These are phyloP conservation scores for Cryptophagus acutangulus DNA, from an alignment of 2,888 invertebrate species.

Conservation along the genomic window DNA sequence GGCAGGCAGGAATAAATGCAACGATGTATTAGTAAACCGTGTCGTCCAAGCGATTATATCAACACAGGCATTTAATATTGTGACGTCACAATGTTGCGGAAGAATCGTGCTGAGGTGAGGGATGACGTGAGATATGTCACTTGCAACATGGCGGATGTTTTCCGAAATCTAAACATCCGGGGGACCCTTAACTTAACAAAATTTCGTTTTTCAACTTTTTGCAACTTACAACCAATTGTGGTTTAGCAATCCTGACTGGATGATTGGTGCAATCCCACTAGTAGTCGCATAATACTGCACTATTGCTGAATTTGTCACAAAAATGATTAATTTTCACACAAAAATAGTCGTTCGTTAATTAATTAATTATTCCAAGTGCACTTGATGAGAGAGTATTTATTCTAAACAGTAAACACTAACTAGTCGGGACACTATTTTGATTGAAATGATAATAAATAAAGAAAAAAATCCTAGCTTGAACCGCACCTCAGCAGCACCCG, in stretches of 20 bases:
- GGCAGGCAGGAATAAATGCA: too few species aligned
- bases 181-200: too few species aligned
- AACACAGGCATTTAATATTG: conserved; percentile 40
- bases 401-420: conserved; percentile 2
- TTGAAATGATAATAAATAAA: conserved; percentile 44
- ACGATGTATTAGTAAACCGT: too few species aligned
- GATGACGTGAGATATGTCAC: conserved; percentile 49
- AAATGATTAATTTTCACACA: too few species aligned
- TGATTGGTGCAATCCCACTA: too few species aligned
- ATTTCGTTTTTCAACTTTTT: too few species aligned
- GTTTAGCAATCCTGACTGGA: too few species aligned
- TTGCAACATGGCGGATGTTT: conserved; percentile 48
- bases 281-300: too few species aligned
- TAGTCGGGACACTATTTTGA: neutral
- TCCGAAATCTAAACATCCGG: conserved; percentile 40
- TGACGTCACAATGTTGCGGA: conserved; percentile 39
- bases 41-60: conserved; percentile 31
- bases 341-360: too few species aligned
- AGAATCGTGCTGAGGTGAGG: conserved; percentile 31
- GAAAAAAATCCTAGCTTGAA: conserved; percentile 38
- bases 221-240: too few species aligned
- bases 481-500: conserved; percentile 37
- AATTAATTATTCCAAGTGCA: conserved; percentile 6
- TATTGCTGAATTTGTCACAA: too few species aligned
- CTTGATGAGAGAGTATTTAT: conserved; percentile 3